Evolutionary conservation across 2,797 vertebrate genomes (phyloP).

Genomic region (Neosilurus mollespiculum): DNA sequence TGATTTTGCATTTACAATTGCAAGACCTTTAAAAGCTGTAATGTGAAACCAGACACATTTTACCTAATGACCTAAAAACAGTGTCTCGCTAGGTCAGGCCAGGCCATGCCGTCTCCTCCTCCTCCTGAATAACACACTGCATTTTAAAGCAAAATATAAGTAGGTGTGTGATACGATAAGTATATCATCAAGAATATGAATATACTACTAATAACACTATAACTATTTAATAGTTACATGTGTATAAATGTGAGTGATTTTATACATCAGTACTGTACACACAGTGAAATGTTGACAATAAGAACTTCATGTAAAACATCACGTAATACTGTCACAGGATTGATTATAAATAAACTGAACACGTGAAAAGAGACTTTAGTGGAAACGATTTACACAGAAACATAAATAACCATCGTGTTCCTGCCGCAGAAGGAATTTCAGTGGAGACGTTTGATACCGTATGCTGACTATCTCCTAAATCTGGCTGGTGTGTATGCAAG

Average conservation of each 20-base stretch:
- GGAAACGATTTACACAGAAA: not conserved
- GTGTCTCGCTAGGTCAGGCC: not conserved
- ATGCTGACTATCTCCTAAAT: conserved; percentile 17
- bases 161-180: not conserved
- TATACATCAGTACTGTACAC: not conserved
- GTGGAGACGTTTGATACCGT: conserved; percentile 35
- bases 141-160: not conserved
- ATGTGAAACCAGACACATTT: not conserved
- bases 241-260: not conserved
- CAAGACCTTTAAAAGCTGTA: not conserved
- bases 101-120: too few relatives aligned
- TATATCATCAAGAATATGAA: not conserved
- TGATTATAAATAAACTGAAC: not conserved
- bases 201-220: not conserved
- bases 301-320: not conserved
- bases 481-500: conserved; percentile 17
- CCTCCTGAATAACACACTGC: not conserved
- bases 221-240: not conserved
- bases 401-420: conserved; percentile 12
- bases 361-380: not conserved
- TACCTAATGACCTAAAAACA: not conserved
- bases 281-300: not conserved
- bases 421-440: conserved; percentile 27
- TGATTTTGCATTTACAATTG: not conserved
- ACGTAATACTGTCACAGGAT: not conserved